These are phyloP conservation scores for Teleogryllus occipitalis DNA, from an alignment of 1,140 invertebrate species.

Conservation along the genomic window DNA sequence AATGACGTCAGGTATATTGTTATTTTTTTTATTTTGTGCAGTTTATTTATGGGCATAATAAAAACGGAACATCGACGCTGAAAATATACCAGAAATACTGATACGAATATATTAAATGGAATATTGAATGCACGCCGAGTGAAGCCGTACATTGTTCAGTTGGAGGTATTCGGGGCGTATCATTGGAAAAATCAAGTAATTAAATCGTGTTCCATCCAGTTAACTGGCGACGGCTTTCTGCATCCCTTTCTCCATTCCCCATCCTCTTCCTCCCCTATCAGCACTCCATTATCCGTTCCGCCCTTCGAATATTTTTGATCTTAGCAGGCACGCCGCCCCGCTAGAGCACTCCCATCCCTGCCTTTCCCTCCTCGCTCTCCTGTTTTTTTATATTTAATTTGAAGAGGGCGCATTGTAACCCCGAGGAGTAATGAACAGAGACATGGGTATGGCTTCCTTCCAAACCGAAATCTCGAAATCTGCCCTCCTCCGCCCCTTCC, in stretches of 20 bases:
- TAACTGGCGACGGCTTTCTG: neutral
- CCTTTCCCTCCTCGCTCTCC: neutral
- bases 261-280: neutral
- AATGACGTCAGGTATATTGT: neutral
- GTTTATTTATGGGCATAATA: neutral
- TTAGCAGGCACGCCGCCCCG: neutral
- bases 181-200: neutral
- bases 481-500: neutral
- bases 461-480: slow-evolving; percentile 4
- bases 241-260: neutral
- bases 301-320: neutral
- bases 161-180: neutral
- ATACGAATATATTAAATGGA: neutral
- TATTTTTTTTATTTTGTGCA: neutral
- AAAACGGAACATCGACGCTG: neutral
- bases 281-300: neutral
- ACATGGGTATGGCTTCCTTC: neutral
- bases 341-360: neutral
- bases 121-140: neutral
- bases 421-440: neutral
- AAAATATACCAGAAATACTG: neutral
- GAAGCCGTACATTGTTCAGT: neutral
- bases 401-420: neutral
- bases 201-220: neutral
- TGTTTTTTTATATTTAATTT: neutral